Evolutionary conservation across 2,888 invertebrate genomes (phyloP), one percentile per base, ranked within the genome.

Genomic region (Argyra leucocephala): DNA sequence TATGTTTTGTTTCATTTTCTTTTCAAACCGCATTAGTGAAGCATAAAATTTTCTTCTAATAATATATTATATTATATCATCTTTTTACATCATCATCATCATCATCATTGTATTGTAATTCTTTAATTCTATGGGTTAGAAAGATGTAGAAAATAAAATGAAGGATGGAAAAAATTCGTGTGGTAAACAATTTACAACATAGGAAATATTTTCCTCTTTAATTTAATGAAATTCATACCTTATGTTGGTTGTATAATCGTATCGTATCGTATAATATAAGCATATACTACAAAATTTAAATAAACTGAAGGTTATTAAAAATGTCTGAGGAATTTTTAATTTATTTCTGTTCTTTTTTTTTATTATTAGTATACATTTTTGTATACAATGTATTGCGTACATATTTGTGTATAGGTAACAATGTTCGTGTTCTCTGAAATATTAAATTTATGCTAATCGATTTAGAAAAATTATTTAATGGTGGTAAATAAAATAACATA

Each of bases 361-460:
- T 9, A 18, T 48, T 2, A 18, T 48, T 48, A 2, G 5, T 48
- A 48, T 18, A 15, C n/a, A 48, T 48, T 5, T 18, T 2, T 48
- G 18, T 15, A 48, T 48, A 9, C 18, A 18, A 18, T 3, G 12
- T 48, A 9, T n/a, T n/a, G n/a, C 48, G 15, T 18, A 48, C 18
- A 18, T 18, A 48, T 48, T 2, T 48, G n/a, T 18, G 48, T n/a
- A 26, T 26, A 26, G 9, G 12, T 48, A 48, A 18, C 5, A 15
- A 48, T 48, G 18, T 48, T 15, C 48, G 18, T 18, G 48, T 48
- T 48, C 18, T 48, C 5, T 15, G 18, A 48, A 48, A n/a, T 48
- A 48, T 48, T 48, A 48, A 48, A 48, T 18, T 48, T 48, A 48
- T 48, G 48, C 48, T 48, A 48, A 48, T 48, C 48, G 48, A 48